phyloP scores from a whole-genome alignment of 2,888 invertebrate species.

The Azorinus chamasolen region DNA sequence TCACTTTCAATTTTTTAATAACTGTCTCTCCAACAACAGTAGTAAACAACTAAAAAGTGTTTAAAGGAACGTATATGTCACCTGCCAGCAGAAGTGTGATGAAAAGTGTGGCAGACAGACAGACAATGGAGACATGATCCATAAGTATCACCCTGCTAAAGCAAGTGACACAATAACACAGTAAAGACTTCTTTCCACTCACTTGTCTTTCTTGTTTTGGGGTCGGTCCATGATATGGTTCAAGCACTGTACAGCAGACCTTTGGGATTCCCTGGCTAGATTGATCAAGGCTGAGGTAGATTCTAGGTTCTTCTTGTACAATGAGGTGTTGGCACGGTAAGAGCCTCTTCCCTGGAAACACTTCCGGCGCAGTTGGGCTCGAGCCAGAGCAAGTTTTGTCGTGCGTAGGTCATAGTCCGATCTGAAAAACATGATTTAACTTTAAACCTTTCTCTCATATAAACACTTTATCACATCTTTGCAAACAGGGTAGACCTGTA shows the following conservation, averaged over 20 bases:
- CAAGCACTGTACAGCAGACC: constrained; percentile 73
- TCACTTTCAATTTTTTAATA: too few species aligned
- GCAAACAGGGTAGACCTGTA: too few species aligned
- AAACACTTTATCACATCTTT: too few species aligned
- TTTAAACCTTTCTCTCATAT: not conserved
- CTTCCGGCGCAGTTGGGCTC: constrained; percentile 86
- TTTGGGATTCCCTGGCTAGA: constrained; percentile 80
- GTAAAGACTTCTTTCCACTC: constrained; percentile 16
- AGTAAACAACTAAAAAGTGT: too few species aligned
- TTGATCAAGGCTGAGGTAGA: constrained; percentile 84
- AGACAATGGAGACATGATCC: too few species aligned
- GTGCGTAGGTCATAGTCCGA: constrained; percentile 72
- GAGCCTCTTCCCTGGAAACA: constrained; percentile 86
- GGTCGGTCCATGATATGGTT: constrained; percentile 63
- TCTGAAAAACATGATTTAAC: constrained; percentile 32
- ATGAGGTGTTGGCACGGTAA: constrained; percentile 71
- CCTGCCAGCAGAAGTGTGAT: too few species aligned
- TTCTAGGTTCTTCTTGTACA: constrained; percentile 63
- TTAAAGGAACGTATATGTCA: too few species aligned
- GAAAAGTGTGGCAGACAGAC: too few species aligned
- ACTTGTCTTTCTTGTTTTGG: constrained; percentile 58
- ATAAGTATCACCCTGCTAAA: too few species aligned
- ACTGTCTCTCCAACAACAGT: too few species aligned
- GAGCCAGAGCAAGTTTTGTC: constrained; percentile 78
- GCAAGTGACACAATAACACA: too few species aligned